A percentile compares a stretch with the other conserved stretches of the same genome.
These are phyloP conservation scores for Orchesella cincta DNA, from an alignment of 1,140 invertebrate genomes.

Conservation along the genomic window DNA sequence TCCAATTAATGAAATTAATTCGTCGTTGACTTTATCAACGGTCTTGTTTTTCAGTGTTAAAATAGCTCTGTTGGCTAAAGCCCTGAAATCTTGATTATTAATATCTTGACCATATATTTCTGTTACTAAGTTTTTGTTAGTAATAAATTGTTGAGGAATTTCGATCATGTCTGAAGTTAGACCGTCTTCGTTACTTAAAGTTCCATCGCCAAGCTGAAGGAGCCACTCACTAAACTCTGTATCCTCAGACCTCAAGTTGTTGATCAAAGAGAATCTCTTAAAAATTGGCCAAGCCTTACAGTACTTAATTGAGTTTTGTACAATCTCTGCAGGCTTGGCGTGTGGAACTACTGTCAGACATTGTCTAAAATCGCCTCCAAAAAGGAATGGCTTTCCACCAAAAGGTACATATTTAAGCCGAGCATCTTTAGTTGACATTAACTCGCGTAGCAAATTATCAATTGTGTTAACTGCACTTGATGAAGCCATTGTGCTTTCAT, in stretches of 20 bases:
- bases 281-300: slow-evolving; percentile 52
- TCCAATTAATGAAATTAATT: slow-evolving; percentile 51
- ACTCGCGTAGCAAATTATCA: slow-evolving; percentile 53
- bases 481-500: slow-evolving; percentile 56
- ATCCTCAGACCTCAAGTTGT: slow-evolving; percentile 46
- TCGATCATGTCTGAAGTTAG: slow-evolving; percentile 33
- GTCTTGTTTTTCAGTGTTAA: slow-evolving; percentile 50
- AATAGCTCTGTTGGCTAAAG: slow-evolving; percentile 53
- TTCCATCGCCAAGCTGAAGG: slow-evolving; percentile 45
- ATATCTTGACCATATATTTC: slow-evolving; percentile 52
- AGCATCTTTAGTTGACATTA: slow-evolving; percentile 37
- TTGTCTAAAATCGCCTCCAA: slow-evolving; percentile 59
- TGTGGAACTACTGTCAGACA: slow-evolving; percentile 57
- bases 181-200: slow-evolving; percentile 27
- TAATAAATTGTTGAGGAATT: slow-evolving; percentile 50
- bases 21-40: slow-evolving; percentile 36
- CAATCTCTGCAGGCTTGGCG: slow-evolving; percentile 57
- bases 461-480: slow-evolving; percentile 53
- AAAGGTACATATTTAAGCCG: slow-evolving; percentile 38
- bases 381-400: slow-evolving; percentile 33
- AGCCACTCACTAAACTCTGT: slow-evolving; percentile 41
- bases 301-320: slow-evolving; percentile 55
- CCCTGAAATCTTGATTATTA: slow-evolving; percentile 30
- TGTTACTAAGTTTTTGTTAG: slow-evolving; percentile 50
- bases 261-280: slow-evolving; percentile 35